Conservation (phyloP, 2,888 invertebrate species). For the Scaptomyza flava region DNA sequence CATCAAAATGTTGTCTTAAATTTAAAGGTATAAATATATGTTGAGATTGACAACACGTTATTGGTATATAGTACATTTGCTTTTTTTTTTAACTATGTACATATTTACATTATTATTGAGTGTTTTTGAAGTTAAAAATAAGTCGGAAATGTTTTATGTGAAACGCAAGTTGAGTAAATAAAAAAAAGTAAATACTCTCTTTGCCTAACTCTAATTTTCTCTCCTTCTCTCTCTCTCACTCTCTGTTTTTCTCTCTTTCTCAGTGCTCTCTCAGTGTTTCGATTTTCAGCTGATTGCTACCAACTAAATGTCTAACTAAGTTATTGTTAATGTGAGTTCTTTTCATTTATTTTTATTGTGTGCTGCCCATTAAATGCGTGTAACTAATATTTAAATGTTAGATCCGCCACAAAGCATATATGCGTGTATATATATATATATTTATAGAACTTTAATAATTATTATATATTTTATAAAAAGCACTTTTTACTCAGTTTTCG, state of each 20-base stretch:
- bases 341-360: conserved; percentile 45
- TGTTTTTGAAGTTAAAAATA: not conserved
- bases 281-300: conserved; percentile 21
- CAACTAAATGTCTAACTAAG: conserved; percentile 40
- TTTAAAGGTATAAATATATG: not conserved
- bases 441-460: conserved; percentile 20
- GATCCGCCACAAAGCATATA: conserved; percentile 21
- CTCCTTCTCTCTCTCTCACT: not conserved
- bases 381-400: conserved; percentile 28
- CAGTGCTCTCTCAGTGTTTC: conserved; percentile 6
- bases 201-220: no score
- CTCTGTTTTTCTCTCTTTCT: not conserved
- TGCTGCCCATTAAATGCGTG: conserved; percentile 30
- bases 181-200: no score
- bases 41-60: not conserved
- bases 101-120: not conserved
- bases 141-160: not conserved
- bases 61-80: not conserved
- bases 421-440: conserved; percentile 15
- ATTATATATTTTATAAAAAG: conserved; percentile 16
- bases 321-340: conserved; percentile 25
- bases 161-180: no score
- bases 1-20: no score
- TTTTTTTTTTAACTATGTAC: not conserved
- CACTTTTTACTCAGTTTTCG: conserved; percentile 67